Base-by-base conservation (phyloP, 2,797 vertebrate species). In the Molossus molossus region DNA sequence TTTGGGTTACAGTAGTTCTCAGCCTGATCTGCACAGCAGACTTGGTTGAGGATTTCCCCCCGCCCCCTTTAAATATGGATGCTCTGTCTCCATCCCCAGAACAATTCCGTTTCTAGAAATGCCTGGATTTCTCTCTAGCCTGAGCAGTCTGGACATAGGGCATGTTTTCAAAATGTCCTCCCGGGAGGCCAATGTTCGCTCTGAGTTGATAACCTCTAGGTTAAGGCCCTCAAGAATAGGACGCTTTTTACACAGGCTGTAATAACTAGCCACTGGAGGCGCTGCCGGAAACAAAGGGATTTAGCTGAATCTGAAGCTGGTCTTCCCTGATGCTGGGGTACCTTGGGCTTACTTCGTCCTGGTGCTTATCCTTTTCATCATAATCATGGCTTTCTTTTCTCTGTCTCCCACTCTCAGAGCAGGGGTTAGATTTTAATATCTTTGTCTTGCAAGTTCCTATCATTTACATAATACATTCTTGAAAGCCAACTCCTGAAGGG, bases 71-170 rank as follows among this genome's bases (percentile, higher is more conserved):
- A 45, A 53, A 55, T 94, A 48, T 25, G 23, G 2, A 37, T 62
- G 3, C 6, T 45, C 40, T 57, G 2, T 72, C 23, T 95, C 48
- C 3, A 90, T 33, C 20, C 37, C 27, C 62, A 58, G 29, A 96
- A 79, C 58, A 95, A 73, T 85, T 37, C 85, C 75, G 80, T 82
- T 3, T 92, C 45, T 96, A 82, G 53, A 80, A 85, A 76, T 70
- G 50, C 81, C 21, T 94, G 7, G n/a, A 87, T 55, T 67, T 62
- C 40, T 88, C 40, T 58, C 55, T 86, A 73, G 8, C 27, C n/a
- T 27, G 13, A 90, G 21, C 8, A 48, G 37, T 40, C 29, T 81
- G 25, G 23, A 91, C 23, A 20, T 69, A 45, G 9, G 4, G n/a
- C 23, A n/a, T 55, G 10, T 75, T 96, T 94, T 79, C 27, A 81